Evolutionary conservation across 53 echinoderm and acorn worm genomes (phyloP).

Genomic region (Arbacia lixula): DNA sequence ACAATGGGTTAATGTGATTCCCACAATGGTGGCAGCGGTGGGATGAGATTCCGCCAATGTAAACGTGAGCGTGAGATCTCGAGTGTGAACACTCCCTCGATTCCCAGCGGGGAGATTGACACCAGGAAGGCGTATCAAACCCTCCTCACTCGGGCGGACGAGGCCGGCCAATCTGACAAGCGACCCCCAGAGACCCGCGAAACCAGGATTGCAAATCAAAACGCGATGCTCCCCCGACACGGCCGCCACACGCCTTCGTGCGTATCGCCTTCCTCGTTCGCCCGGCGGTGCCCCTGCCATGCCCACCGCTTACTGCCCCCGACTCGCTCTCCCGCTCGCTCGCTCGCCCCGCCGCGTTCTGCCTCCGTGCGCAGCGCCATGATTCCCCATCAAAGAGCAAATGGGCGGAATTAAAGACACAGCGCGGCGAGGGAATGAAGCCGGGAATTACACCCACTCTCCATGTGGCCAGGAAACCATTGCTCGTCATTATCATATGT

Average conservation of each 20-base stretch:
- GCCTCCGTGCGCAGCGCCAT: slow-evolving; percentile 14
- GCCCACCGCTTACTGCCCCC: background rate
- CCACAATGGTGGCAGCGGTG: no score
- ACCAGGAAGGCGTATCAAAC: slow-evolving; percentile 49
- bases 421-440: no score
- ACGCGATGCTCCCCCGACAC: slow-evolving; percentile 45
- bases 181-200: slow-evolving; percentile 1
- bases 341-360: background rate
- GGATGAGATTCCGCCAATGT: no score
- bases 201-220: slow-evolving; percentile 57
- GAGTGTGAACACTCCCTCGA: background rate
- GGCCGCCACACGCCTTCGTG: slow-evolving; percentile 42
- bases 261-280: no score
- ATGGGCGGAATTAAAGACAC: slow-evolving; percentile 26
- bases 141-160: slow-evolving; percentile 46
- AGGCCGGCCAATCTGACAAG: slow-evolving; percentile 52
- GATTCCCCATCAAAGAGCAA: slow-evolving; percentile 30
- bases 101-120: slow-evolving; percentile 38
- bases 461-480: no score
- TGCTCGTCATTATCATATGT: no score
- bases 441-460: no score
- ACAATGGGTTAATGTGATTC: no score
- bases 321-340: slow-evolving; percentile 5
- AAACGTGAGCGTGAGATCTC: no score
- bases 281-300: background rate